Percentiles rank a stretch among this genome's conserved stretches.
phyloP scores from a whole-genome alignment of 2,113 vertebrate species.

The Ochotona princeps region DNA sequence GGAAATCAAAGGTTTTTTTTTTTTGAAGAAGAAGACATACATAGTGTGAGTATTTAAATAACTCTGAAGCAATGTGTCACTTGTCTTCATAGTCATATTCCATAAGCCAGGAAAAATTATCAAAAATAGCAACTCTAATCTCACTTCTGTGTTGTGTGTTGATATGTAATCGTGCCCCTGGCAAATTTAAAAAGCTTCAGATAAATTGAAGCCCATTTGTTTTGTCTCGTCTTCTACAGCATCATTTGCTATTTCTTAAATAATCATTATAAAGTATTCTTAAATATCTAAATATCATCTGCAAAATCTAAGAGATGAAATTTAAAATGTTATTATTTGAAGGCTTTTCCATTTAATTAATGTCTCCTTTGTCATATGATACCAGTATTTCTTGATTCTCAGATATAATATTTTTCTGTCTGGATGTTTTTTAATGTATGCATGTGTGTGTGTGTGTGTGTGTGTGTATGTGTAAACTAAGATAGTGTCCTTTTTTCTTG shows the following conservation, averaged over 20 bases:
- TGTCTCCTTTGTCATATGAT: neutral
- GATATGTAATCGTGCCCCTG: neutral
- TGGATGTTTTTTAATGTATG: neutral
- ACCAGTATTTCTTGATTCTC: slow-evolving; percentile 1
- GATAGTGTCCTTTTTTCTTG: neutral
- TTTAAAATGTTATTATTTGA: neutral
- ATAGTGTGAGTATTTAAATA: slow-evolving; percentile 14
- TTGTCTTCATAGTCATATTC: slow-evolving; percentile 54
- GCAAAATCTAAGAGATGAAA: neutral
- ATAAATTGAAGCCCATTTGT: neutral
- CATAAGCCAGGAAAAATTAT: neutral
- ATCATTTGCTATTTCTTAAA: slow-evolving; percentile 23
- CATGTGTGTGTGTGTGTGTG: too few relatives aligned
- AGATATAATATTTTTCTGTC: neutral
- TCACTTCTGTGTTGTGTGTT: slow-evolving; percentile 1
- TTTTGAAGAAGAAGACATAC: slow-evolving; percentile 49
- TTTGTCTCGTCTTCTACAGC: neutral
- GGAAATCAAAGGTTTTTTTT: slow-evolving; percentile 59
- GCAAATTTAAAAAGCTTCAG: neutral
- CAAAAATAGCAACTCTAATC: neutral
- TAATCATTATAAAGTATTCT: neutral
- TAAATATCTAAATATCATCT: neutral
- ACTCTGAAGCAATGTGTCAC: slow-evolving; percentile 54
- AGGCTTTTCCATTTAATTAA: neutral
- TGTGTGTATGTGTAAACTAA: too few relatives aligned